Base-by-base conservation (phyloP, 2,888 invertebrate species). In the Alloplasta piceator region DNA sequence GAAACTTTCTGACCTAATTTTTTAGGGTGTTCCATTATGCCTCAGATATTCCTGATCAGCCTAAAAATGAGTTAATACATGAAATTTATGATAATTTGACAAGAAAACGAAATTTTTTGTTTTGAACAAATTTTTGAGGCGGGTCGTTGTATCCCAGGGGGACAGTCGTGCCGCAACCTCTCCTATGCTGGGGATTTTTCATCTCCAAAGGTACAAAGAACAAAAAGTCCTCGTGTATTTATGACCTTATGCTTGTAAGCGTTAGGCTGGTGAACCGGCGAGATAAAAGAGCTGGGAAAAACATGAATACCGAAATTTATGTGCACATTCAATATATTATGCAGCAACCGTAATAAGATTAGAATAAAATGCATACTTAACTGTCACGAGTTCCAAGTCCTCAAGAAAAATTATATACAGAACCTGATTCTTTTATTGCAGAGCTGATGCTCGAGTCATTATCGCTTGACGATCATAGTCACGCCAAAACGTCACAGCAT, bases 341-440 rank as follows among this genome's bases (percentile, higher is more conserved):
- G 52, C 52, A 61, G 36, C 9, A 7, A 41, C 39, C 66, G 48
- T 58, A 74, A 81, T 55, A 55, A 41, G 50, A 46, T 58, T 73
- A 76, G 76, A 80, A 80, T 78, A 64, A 73, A 77, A 55, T 50
- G 41, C 56, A 43, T 26, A 71, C 78, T 82, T 78, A 83, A 83
- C 82, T 82, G 84, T 85, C 79, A 70, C n/a, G n/a, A n/a, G n/a
- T 78, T 43, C 73, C 56, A 64, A 72, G 48, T 50, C 39, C 50
- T 46, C 10, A 46, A 67, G 41, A 38, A 52, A 14, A 73, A 26
- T 26, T 26, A 26, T 26, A 26, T 38, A 67, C 61, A 73, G 83
- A 83, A 84, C 79, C 78, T 79, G 83, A 84, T 80, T 55, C 73
- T 81, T 81, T 80, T 68, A 77, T 77, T 68, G 55, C 74, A 14